These are phyloP conservation scores for Matsumyia berberina DNA, from an alignment of 2,888 invertebrate genomes.

Conservation along the genomic window DNA sequence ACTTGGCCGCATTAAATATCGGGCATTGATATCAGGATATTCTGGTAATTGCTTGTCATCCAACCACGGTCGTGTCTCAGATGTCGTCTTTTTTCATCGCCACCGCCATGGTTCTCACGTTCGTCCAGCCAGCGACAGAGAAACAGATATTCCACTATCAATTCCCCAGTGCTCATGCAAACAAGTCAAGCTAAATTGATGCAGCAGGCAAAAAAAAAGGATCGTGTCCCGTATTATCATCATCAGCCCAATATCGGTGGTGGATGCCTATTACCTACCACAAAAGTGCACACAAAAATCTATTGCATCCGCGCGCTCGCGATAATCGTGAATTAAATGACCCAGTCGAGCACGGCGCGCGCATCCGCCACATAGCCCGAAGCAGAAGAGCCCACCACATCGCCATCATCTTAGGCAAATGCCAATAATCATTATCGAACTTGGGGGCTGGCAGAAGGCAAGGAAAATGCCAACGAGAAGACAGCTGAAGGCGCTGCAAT, in stretches of 20 bases:
- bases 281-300: slow-evolving; percentile 55
- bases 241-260: slow-evolving; percentile 70
- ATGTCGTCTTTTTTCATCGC: slow-evolving; percentile 49
- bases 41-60: slow-evolving; percentile 74
- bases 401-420: slow-evolving; percentile 64
- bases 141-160: slow-evolving; percentile 53
- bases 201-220: slow-evolving; percentile 40
- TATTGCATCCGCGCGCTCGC: slow-evolving; percentile 61
- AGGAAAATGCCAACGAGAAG: slow-evolving; percentile 36
- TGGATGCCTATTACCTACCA: slow-evolving; percentile 53
- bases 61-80: slow-evolving; percentile 58
- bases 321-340: slow-evolving; percentile 77
- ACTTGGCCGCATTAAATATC: slow-evolving; percentile 71
- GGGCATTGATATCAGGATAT: slow-evolving; percentile 63
- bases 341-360: slow-evolving; percentile 75
- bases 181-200: slow-evolving; percentile 67
- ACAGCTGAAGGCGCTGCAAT: slow-evolving; percentile 69
- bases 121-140: slow-evolving; percentile 43
- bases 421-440: slow-evolving; percentile 73
- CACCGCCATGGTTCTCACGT: slow-evolving; percentile 70
- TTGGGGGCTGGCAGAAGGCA: slow-evolving; percentile 45
- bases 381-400: slow-evolving; percentile 62
- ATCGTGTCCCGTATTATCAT: slow-evolving; percentile 74
- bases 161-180: slow-evolving; percentile 46
- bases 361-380: slow-evolving; percentile 64